Evolutionary conservation across 1,140 invertebrate species (phyloP).

Genomic region (Meloidogyne floridensis): DNA sequence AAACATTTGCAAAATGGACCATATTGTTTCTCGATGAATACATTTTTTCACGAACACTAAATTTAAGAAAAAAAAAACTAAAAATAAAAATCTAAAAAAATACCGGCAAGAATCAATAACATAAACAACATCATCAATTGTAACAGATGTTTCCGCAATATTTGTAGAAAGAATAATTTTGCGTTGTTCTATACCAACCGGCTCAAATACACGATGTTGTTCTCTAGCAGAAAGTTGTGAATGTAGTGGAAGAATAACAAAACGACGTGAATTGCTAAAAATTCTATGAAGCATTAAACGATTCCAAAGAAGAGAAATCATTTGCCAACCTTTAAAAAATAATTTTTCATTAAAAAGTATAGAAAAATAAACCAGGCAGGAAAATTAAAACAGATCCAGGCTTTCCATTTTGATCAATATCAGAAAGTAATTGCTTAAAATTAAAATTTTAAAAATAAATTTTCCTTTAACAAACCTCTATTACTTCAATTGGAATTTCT

Average conservation of each 20-base stretch:
- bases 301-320: slow-evolving; percentile 79
- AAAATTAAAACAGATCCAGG: slow-evolving; percentile 83
- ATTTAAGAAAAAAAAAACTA: no score
- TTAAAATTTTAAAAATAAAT: neutral
- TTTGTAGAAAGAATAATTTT: slow-evolving; percentile 84
- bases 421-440: slow-evolving; percentile 50
- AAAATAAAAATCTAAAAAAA: slow-evolving; percentile 15
- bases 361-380: slow-evolving; percentile 72
- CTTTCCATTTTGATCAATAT: slow-evolving; percentile 53
- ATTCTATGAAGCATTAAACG: slow-evolving; percentile 34
- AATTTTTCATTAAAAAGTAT: no score
- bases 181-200: slow-evolving; percentile 71
- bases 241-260: slow-evolving; percentile 59
- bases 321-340: slow-evolving; percentile 73
- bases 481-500: slow-evolving; percentile 61
- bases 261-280: slow-evolving; percentile 39
- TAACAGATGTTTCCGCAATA: slow-evolving; percentile 89
- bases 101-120: slow-evolving; percentile 84
- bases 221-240: slow-evolving; percentile 69
- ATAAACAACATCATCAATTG: slow-evolving; percentile 85
- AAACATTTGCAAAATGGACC: slow-evolving; percentile 65
- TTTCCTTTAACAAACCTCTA: slow-evolving; percentile 45
- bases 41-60: slow-evolving; percentile 54
- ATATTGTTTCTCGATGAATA: slow-evolving; percentile 62
- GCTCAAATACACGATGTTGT: slow-evolving; percentile 78